phyloP scores from a whole-genome alignment of 2,113 vertebrate genomes.

The Okapia johnstoni region DNA sequence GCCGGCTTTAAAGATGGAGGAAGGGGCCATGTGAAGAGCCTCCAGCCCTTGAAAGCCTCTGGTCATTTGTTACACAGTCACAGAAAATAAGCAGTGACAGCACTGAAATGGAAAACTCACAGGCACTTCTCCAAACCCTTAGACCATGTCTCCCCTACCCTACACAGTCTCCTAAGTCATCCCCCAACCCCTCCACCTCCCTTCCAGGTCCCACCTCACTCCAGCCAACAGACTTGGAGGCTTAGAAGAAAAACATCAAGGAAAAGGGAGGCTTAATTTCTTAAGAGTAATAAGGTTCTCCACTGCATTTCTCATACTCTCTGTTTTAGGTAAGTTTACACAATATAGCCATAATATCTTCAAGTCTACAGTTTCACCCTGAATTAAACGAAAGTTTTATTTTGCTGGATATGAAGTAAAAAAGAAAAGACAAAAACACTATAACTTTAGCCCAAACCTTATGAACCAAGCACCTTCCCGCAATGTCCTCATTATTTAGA shows the following conservation, averaged over 20 bases:
- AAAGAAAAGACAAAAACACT: not conserved
- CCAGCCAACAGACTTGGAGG: not conserved
- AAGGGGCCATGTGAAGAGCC: not conserved
- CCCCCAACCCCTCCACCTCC: too few relatives aligned
- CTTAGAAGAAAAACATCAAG: not conserved
- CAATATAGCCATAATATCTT: not conserved
- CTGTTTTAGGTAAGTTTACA: not conserved
- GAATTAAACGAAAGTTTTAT: conserved; percentile 44
- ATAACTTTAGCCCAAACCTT: not conserved
- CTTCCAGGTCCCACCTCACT: not conserved
- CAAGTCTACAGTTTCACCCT: not conserved
- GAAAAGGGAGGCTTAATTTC: not conserved
- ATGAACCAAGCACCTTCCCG: not conserved
- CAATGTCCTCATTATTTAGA: not conserved
- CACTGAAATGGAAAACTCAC: not conserved
- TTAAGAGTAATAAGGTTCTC: not conserved
- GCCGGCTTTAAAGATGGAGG: not conserved
- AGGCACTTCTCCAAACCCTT: not conserved
- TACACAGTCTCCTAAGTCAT: not conserved
- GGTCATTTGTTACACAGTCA: not conserved
- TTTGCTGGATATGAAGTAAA: not conserved
- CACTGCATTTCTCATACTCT: not conserved
- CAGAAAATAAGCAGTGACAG: not conserved
- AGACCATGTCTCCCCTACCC: not conserved
- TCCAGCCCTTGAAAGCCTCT: not conserved